These are phyloP conservation scores for Carollia perspicillata DNA, from an alignment of 2,113 vertebrate genomes.

Conservation along the genomic window DNA sequence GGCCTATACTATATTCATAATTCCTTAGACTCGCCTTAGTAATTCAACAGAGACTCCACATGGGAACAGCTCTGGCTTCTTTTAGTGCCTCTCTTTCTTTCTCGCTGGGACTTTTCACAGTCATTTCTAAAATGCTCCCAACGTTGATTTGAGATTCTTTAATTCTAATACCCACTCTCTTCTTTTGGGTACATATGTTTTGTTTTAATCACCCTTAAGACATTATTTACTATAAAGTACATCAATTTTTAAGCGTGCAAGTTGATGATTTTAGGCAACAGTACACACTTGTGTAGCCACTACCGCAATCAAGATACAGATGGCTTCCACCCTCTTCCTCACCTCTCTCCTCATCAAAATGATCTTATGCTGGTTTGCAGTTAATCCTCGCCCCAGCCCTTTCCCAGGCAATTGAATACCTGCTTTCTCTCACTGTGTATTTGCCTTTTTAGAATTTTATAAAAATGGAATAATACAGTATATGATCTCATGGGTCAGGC, in stretches of 20 bases:
- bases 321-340: neutral
- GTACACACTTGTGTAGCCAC: neutral
- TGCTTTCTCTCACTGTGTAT: neutral
- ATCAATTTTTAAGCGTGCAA: neutral
- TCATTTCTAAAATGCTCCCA: neutral
- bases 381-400: neutral
- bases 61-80: neutral
- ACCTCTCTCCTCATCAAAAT: neutral
- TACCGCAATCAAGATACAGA: neutral
- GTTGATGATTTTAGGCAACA: neutral
- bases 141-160: neutral
- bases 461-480: neutral
- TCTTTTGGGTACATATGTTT: neutral
- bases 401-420: neutral
- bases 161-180: neutral
- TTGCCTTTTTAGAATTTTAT: neutral
- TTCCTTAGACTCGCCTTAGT: neutral
- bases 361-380: neutral
- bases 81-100: neutral
- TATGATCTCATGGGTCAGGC: neutral
- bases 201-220: neutral
- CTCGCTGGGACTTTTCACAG: neutral
- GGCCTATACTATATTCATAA: neutral
- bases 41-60: neutral
- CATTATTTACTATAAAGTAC: neutral